Conservation (phyloP, 2,888 invertebrate genomes). For the Drosophila recens region DNA sequence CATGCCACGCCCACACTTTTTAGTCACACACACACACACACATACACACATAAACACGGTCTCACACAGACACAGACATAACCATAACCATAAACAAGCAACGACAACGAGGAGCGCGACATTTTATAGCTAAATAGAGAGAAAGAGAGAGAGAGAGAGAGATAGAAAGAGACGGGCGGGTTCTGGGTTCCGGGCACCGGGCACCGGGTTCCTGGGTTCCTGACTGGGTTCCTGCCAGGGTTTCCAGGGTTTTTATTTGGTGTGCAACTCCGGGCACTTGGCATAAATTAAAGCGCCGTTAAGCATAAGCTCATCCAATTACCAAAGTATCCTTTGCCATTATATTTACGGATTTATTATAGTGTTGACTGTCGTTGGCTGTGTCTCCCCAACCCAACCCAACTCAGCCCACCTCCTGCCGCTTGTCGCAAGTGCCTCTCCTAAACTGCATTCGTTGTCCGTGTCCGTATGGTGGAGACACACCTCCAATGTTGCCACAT, state of each 20-base stretch:
- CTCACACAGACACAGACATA: constrained; percentile 40
- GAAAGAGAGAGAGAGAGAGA: background rate
- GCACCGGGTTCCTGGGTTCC: constrained; percentile 14
- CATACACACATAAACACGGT: constrained; percentile 9
- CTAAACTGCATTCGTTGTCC: constrained; percentile 40
- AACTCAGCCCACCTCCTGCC: too few relatives aligned
- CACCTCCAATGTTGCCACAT: constrained; percentile 29
- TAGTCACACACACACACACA: constrained; percentile 18
- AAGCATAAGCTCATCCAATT: constrained; percentile 79
- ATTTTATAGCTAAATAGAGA: constrained; percentile 63
- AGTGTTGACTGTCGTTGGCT: constrained; percentile 68
- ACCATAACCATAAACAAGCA: constrained; percentile 75
- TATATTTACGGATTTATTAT: constrained; percentile 79
- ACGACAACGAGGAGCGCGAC: constrained; percentile 72
- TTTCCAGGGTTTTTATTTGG: constrained; percentile 9
- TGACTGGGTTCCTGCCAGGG: background rate
- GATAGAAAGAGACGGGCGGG: background rate
- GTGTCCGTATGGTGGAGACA: constrained; percentile 7
- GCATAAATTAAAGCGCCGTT: constrained; percentile 79
- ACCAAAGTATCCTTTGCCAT: constrained; percentile 77
- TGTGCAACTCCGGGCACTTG: constrained; percentile 55
- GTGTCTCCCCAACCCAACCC: too few relatives aligned
- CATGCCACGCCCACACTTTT: constrained; percentile 54
- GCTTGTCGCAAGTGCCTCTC: background rate
- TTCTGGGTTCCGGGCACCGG: constrained; percentile 16